These are phyloP conservation scores for Alloplasta piceator DNA, from an alignment of 2,888 invertebrate genomes.

Conservation along the genomic window DNA sequence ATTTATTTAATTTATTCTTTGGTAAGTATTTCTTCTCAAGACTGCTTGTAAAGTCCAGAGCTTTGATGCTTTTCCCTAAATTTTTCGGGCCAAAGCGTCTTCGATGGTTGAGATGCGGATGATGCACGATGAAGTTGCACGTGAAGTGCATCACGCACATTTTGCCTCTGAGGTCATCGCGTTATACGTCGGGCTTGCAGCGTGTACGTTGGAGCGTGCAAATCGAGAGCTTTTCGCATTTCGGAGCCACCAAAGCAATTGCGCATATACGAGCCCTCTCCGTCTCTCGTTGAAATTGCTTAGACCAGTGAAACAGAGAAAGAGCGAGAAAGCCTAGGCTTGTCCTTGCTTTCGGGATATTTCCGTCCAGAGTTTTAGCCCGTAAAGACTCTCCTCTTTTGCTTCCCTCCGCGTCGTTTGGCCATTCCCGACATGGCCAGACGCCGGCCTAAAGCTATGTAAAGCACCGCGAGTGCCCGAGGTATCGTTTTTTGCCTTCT, in stretches of 20 bases:
- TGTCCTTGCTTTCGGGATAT: slow-evolving; percentile 82
- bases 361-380: slow-evolving; percentile 81
- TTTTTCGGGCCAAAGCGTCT: too few species aligned
- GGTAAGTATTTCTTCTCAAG: too few species aligned
- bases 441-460: slow-evolving; percentile 78
- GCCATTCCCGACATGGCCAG: slow-evolving; percentile 81
- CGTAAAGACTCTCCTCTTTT: slow-evolving; percentile 76
- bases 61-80: too few species aligned
- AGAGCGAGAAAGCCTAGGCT: slow-evolving; percentile 55
- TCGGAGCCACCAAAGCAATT: slow-evolving; percentile 22
- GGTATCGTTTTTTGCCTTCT: slow-evolving; percentile 69
- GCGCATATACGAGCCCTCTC: slow-evolving; percentile 2
- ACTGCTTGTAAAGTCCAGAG: too few species aligned
- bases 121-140: neutral
- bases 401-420: slow-evolving; percentile 57
- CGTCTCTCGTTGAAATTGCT: slow-evolving; percentile 34
- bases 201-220: neutral
- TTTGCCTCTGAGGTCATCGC: slow-evolving; percentile 25
- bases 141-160: neutral
- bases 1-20: too few species aligned
- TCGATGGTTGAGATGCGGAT: too few species aligned
- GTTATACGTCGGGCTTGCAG: neutral
- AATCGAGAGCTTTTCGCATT: slow-evolving; percentile 44
- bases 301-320: slow-evolving; percentile 21
- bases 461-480: slow-evolving; percentile 69